Evolutionary conservation across 1,140 invertebrate species (phyloP).

Genomic region (Pemphigus obesinymphae): DNA sequence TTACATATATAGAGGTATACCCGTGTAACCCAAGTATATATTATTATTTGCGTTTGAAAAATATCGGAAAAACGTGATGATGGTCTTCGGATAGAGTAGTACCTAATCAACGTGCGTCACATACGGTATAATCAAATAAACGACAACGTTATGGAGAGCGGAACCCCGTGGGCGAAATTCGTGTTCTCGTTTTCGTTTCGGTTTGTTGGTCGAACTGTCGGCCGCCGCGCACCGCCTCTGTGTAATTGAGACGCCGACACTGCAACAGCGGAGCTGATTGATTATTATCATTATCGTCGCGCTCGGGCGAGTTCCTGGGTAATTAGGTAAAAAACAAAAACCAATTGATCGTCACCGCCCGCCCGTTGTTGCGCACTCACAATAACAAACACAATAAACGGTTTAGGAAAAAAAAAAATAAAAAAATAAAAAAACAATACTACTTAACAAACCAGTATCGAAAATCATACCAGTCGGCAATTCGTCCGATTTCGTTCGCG

Average conservation of each 20-base stretch:
- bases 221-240: too few relatives aligned
- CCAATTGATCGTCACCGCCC: neutral
- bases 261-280: neutral
- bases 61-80: neutral
- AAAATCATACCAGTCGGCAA: too few relatives aligned
- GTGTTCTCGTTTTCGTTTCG: neutral
- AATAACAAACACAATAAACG: too few relatives aligned
- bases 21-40: too few relatives aligned
- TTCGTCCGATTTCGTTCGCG: too few relatives aligned
- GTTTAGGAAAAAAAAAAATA: too few relatives aligned
- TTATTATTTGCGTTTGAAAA: too few relatives aligned
- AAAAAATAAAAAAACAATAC: too few relatives aligned
- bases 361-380: neutral
- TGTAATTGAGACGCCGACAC: neutral
- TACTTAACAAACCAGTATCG: too few relatives aligned
- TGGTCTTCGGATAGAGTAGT: neutral
- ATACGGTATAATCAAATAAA: neutral
- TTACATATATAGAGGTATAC: too few relatives aligned
- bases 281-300: conserved; percentile 21
- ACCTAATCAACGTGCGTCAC: neutral
- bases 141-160: neutral
- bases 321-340: neutral
- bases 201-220: neutral
- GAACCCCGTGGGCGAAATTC: neutral
- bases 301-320: neutral